Evolutionary conservation across 2,888 invertebrate species (phyloP), one percentile per base, ranked within the genome.

Genomic region (Campoplex nolae): DNA sequence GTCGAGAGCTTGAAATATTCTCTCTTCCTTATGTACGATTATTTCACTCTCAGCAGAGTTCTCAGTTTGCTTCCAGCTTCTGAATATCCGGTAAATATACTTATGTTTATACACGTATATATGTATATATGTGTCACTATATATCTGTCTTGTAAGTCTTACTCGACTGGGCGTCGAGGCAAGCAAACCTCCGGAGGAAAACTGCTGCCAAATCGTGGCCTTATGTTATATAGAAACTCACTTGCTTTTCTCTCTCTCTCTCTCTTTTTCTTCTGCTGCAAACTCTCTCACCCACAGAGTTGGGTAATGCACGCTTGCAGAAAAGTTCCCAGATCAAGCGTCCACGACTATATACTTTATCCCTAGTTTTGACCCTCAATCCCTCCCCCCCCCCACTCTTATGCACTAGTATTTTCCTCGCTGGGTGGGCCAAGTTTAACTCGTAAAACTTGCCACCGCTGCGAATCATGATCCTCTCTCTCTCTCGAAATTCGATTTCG

Each of bases 1-100:
- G 81, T 67, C 76, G 86, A 83, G 83, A 86, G 84, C 82, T 86
- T 82, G 89, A 89, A 89, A 89, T 84, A 90, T 86, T 80, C 81
- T 89, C 65, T 87, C 87, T 85, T 82, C 87, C 84, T 78, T 35
- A 56, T 79, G 75, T 80, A 75, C 73, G 51, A 71, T 45, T 68
- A 32, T 48, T 38, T 48, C 48, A 42, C 38, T 79, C 28, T 32
- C 70, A 82, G 23, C n/a, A 16, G 23, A 42, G 11, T 38, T 78
- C 67, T 23, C 45, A 56, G 16, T 58, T 28, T 58, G 23, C 68
- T 16, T 32, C n/a, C 18, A 54, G 32, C 32, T 54, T 65, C 45
- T 56, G 54, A 13, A 28, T 67, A 8, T 2, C 28, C 13, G 28
- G 23, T 48, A 18, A 32, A 32, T 68, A 48, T 28, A 38, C 54